Base-by-base conservation (phyloP, 92 coral and sea anemone species). In the Heteractis magnifica region DNA sequence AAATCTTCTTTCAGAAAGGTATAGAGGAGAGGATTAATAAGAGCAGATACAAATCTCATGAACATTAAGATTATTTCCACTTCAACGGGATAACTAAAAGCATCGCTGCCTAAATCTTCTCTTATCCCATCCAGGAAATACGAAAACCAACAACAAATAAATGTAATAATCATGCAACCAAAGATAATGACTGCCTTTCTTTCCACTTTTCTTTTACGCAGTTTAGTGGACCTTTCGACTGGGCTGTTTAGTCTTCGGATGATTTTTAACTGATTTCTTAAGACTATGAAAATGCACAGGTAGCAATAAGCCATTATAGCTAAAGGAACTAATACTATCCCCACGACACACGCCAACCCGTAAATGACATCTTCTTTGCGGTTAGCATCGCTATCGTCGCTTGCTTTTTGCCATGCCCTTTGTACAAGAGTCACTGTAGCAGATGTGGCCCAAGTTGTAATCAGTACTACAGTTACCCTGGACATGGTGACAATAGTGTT, bases 1-100 rank as follows among this genome's bases (percentile, higher is more conserved):
- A 93, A 93, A 77, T 93, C 97, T 82, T 89, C 91, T 60, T 93
- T 93, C 12, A 93, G 87, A 71, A 91, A 82, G 5, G 97, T 89
- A 51, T 93, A 93, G 41, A 93, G 74, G 0, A 93, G 56, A 44
- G 97, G 97, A 65, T 93, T 93, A 8, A 89, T 44, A 0, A 91
- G 82, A 11, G 94, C 84, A 2, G 97, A 85, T 6, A 85, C 74
- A 75, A 87, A 93, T 53, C 94, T 87, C 41, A 93, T 74, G 58
- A 93, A 89, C 81, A 91, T 68, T 72, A 91, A 82, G 41, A 87
- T 51, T 1, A 64, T 52, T 3, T 81, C 77, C 0, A 85, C 93
- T 83, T 84, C 87, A 18, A 41, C 13, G 6, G 97, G 94, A 41
- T 88, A 73, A 50, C 44, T 74, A 70, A 64, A 81, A 12, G 10